A percentile compares a stretch with the other conserved stretches of the same genome.
phyloP scores from a whole-genome alignment of 2,113 vertebrate genomes.

The Hyaena hyaena region DNA sequence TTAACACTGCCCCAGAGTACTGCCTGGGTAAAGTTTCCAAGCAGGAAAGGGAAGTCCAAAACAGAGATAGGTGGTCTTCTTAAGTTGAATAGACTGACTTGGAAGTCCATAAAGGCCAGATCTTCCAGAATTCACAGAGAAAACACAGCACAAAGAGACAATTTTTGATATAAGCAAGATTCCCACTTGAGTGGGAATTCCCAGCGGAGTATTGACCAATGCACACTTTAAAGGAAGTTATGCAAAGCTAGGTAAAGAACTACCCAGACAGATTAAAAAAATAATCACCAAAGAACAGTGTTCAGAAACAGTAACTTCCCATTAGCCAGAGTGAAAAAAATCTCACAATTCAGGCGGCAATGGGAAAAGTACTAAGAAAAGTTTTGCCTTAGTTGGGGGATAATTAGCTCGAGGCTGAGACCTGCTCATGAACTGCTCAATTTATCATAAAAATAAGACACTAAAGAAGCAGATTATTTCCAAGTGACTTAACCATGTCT shows the following conservation, averaged over 20 bases:
- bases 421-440: background rate
- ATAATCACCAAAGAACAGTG: background rate
- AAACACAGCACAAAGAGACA: background rate
- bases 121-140: background rate
- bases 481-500: background rate
- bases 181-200: background rate
- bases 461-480: background rate
- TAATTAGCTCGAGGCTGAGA: background rate
- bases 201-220: background rate
- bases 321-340: background rate
- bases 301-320: too few relatives aligned
- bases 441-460: background rate
- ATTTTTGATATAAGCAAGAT: background rate
- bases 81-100: background rate
- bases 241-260: background rate
- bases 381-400: background rate
- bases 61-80: background rate
- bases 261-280: background rate
- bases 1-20: background rate
- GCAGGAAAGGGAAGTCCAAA: background rate
- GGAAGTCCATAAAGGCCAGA: too few relatives aligned
- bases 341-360: background rate
- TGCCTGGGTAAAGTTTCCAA: background rate
- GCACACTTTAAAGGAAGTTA: background rate
- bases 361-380: background rate